phyloP scores from a whole-genome alignment of 2,113 vertebrate species.

The Cyanoliseus patagonus region DNA sequence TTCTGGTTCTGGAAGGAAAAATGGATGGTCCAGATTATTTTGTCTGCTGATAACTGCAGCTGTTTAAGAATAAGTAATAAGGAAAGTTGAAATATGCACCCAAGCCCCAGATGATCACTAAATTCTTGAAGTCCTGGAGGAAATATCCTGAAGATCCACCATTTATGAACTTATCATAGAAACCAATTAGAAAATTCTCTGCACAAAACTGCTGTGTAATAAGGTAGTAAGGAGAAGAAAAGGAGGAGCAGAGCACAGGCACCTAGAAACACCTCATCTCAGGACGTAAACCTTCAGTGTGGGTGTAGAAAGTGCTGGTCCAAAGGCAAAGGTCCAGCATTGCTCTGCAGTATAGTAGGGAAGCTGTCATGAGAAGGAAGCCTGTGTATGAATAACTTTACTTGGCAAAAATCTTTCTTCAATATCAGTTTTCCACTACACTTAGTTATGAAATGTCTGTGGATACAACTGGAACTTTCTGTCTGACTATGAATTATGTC shows the following conservation, averaged over 20 bases:
- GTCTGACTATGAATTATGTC: conserved; percentile 70
- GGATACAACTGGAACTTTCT: conserved; percentile 69
- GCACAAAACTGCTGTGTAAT: background rate
- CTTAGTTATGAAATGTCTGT: conserved; percentile 69
- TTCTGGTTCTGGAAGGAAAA: background rate
- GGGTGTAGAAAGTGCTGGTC: conserved; percentile 48
- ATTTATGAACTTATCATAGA: background rate
- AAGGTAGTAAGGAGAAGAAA: conserved; percentile 49
- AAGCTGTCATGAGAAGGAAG: conserved; percentile 64
- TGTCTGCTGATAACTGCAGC: background rate
- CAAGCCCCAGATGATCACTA: background rate
- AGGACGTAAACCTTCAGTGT: conserved; percentile 33
- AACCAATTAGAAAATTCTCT: background rate
- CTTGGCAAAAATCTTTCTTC: conserved; percentile 64
- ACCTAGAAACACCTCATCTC: conserved; percentile 29
- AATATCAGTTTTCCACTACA: conserved; percentile 70
- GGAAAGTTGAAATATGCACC: background rate
- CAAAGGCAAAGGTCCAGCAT: conserved; percentile 31
- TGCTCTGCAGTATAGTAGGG: background rate
- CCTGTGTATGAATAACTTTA: conserved; percentile 67
- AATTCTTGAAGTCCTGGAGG: background rate
- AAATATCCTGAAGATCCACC: background rate
- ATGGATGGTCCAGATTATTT: background rate
- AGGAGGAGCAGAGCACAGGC: background rate
- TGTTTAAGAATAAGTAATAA: background rate